Conservation (phyloP, 35 echinoderm and acorn worm genomes). For the Lytechinus variegatus region DNA sequence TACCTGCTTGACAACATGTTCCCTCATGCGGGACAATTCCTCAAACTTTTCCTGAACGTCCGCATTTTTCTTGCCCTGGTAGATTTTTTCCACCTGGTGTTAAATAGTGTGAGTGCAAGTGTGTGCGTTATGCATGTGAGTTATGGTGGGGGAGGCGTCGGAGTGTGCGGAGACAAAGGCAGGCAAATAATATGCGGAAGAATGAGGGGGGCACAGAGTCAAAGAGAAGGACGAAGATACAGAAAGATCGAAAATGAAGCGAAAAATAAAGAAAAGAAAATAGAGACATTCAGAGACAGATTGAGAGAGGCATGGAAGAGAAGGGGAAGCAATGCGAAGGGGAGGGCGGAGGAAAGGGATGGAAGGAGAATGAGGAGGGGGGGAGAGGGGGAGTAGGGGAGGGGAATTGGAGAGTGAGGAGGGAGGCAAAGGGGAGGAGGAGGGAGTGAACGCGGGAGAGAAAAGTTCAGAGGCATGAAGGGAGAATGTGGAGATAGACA, state of each 20-base stretch:
- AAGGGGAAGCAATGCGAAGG: not conserved
- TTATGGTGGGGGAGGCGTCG: not conserved
- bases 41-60: conserved; percentile 69
- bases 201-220: not conserved
- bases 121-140: not conserved
- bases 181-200: not conserved
- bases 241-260: not conserved
- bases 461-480: not conserved
- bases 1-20: conserved; percentile 72
- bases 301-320: not conserved
- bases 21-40: conserved; percentile 68
- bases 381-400: not conserved
- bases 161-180: not conserved
- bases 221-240: not conserved
- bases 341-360: too few species aligned
- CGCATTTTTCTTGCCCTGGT: conserved; percentile 32
- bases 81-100: conserved; percentile 68
- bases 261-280: not conserved
- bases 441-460: not conserved
- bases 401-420: not conserved
- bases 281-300: not conserved
- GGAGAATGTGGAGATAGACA: not conserved
- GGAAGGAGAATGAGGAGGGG: too few species aligned
- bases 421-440: not conserved
- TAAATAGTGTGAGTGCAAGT: not conserved